Base-by-base conservation (phyloP, 2,113 vertebrate species). In the Colaptes auratus region DNA sequence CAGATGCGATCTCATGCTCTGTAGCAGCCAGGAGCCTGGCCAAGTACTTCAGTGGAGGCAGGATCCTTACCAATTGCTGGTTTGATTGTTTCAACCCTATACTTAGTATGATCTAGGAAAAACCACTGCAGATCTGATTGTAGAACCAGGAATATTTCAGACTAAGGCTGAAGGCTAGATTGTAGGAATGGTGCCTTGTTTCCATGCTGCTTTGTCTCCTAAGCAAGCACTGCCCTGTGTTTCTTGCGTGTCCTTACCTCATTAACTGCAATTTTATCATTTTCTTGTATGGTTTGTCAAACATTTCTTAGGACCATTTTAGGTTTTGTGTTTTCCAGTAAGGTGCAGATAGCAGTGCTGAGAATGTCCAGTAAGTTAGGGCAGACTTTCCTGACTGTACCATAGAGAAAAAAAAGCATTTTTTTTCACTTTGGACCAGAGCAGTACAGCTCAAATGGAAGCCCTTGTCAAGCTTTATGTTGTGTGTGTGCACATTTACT, bases 261-360 rank as follows among this genome's bases (percentile, higher is more conserved):
- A 15, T 33, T 78, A 53, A 17, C 53, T 48, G 15, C 27, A 69
- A 12, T 67, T 86, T 91, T 53, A 10, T 27, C 28, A 48, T 83
- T 71, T 85, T 46, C 35, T 63, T 0, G 0, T 52, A 66, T 1
- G 3, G 33, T 46, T 4, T 50, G 0, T 9, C 17, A 35, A 30
- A 25, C 2, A 3, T 80, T 82, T 46, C 23, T 73, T 39, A 52
- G 31, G 35, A 71, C 6, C 5, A 5, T 58, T 82, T 77, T 36
- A 52, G 12, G 60, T 85, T 42, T 12, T n/a, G 25, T 72, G 35
- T 9, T 86, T 92, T 88, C 67, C 52, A 50, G 1, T 23, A 42
- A 77, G 59, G 31, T 78, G 21, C 59, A 30, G 53, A 21, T 89
- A 75, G 1, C 39, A 46, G 35, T 8, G n/a, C 70, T 70, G 66